These are phyloP conservation scores for Andrena flavipes DNA, from an alignment of 2,888 invertebrate genomes.

Conservation along the genomic window DNA sequence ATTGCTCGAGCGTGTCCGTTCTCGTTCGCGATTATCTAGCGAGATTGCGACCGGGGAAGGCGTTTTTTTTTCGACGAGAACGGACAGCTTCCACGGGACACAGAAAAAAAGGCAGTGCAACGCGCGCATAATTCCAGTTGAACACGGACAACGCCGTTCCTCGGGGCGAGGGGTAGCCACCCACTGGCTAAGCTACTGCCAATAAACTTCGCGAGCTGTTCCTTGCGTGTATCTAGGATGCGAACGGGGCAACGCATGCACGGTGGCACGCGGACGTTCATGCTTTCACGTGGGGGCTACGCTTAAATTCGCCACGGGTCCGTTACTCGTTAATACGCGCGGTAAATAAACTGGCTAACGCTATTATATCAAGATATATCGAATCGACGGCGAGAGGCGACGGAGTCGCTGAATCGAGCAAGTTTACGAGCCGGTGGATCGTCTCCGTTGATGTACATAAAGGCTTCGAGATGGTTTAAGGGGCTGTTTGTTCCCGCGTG, in stretches of 20 bases:
- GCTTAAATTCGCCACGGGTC: conserved; percentile 41
- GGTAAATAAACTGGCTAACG: conserved; percentile 59
- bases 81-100: conserved; percentile 2
- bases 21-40: conserved; percentile 36
- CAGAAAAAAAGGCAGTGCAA: neutral
- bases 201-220: conserved; percentile 57
- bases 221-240: conserved; percentile 51
- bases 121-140: conserved; percentile 53
- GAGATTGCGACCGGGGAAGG: conserved; percentile 19
- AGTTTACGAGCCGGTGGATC: conserved; percentile 7
- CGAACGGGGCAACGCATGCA: conserved; percentile 23
- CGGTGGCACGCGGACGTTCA: conserved; percentile 45
- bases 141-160: conserved; percentile 42
- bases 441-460: neutral
- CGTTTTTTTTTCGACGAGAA: neutral
- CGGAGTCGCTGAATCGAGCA: conserved; percentile 27
- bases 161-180: neutral
- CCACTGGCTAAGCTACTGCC: conserved; percentile 20
- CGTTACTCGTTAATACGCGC: conserved; percentile 35
- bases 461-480: neutral
- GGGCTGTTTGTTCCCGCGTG: neutral
- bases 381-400: conserved; percentile 37
- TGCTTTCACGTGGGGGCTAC: conserved; percentile 39
- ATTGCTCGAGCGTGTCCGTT: conserved; percentile 18
- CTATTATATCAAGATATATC: conserved; percentile 56